Evolutionary conservation across 2,888 invertebrate genomes (phyloP).

Genomic region (Trachelus stipa): DNA sequence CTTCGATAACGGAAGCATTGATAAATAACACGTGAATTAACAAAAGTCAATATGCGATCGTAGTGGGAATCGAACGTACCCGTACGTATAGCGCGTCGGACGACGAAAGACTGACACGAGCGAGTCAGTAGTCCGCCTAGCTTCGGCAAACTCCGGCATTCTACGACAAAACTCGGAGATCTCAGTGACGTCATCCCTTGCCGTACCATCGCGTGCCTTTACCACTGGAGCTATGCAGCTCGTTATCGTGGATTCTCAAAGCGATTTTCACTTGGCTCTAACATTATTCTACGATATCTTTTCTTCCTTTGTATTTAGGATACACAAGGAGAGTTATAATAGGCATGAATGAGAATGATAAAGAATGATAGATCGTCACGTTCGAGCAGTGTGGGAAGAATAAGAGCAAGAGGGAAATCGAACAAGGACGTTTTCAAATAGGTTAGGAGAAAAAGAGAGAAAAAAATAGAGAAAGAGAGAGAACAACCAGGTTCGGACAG

Average conservation of each 20-base stretch:
- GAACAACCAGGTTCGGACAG: slow-evolving; percentile 9
- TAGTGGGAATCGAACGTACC: too few relatives aligned
- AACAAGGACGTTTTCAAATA: background rate
- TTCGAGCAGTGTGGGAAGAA: background rate
- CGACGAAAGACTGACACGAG: slow-evolving; percentile 53
- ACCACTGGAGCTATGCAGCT: slow-evolving; percentile 58
- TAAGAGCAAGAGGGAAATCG: too few relatives aligned
- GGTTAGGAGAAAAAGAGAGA: background rate
- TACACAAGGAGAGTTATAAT: too few relatives aligned
- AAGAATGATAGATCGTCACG: slow-evolving; percentile 1
- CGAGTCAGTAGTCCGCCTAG: slow-evolving; percentile 40
- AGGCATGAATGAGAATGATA: background rate
- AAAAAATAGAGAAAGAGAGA: slow-evolving; percentile 3
- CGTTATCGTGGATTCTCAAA: slow-evolving; percentile 43
- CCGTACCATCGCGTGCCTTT: slow-evolving; percentile 63
- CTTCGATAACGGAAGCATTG: background rate
- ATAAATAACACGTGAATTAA: background rate
- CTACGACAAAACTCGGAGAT: slow-evolving; percentile 43
- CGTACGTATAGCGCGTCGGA: slow-evolving; percentile 36
- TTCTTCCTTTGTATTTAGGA: slow-evolving; percentile 1
- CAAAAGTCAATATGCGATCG: background rate
- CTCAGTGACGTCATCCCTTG: slow-evolving; percentile 56
- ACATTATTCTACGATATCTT: slow-evolving; percentile 1
- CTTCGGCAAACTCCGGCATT: slow-evolving; percentile 46
- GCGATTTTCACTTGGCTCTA: slow-evolving; percentile 13